Evolutionary conservation across 2,113 vertebrate genomes (phyloP), one percentile per base, ranked within the genome.

Genomic region (Strix uralensis): DNA sequence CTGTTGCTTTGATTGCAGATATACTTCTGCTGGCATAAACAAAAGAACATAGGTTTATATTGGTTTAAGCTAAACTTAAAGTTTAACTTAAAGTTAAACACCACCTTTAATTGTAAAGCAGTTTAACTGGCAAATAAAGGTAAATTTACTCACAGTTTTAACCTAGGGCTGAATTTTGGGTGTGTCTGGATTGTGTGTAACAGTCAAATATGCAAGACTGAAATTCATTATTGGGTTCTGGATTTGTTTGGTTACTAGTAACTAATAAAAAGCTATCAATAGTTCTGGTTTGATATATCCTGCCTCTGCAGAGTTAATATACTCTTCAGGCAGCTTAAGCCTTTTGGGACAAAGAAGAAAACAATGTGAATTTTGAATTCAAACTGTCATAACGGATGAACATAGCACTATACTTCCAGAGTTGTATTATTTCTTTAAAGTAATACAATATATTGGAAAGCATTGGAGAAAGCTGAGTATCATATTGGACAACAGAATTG

Each of bases 121-220:
- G 25, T 78, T 63, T 92, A 85, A 91, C 47, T 83, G 42, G 29
- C 21, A 86, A 95, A 59, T 22, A 61, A 73, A 79, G 44, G 67
- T 51, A 47, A 62, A 63, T 58, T 51, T 91, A 92, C 67, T 87
- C 89, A 92, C 57, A 49, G 30, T 79, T 91, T 93, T 92, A 96
- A 78, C 44, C 14, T 58, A 80, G 40, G 51, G 13, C 16, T 21
- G 16, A 61, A 52, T 88, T 55, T 67, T 80, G 52, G 5, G 2
- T 38, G 15, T 71, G 46, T 65, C 54, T 63, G 52, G n/a, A 81
- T 85, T 92, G 26, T 54, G 26, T 38, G 11, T 44, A 84, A 81
- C 58, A 88, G 65, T 88, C 80, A 95, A 92, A 96, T 21, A 54
- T 47, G 38, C 58, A 89, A 88, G 44, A 81, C 47, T 90, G 52